A percentile compares a stretch with the other conserved stretches of the same genome.
These are phyloP conservation scores for Idaea aversata DNA, from an alignment of 2,888 invertebrate genomes.

Conservation along the genomic window DNA sequence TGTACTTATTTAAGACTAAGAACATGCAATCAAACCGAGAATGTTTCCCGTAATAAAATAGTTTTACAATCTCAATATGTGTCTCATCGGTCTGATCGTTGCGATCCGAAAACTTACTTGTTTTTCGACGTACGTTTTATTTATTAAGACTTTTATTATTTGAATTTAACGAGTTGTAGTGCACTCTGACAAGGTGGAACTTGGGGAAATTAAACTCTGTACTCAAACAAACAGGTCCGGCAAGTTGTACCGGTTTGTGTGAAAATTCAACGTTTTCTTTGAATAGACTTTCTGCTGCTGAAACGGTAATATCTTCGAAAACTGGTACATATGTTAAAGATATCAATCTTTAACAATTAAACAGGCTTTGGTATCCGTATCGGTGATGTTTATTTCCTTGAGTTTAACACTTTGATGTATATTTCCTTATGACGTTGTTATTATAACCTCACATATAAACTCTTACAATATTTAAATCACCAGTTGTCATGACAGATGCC, in stretches of 20 bases:
- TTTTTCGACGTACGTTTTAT: slow-evolving; percentile 62
- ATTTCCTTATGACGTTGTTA: background rate
- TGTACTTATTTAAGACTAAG: slow-evolving; percentile 28
- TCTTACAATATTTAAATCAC: slow-evolving; percentile 51
- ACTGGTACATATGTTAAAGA: too few species aligned
- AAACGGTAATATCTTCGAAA: too few species aligned
- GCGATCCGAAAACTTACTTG: slow-evolving; percentile 58
- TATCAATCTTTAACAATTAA: too few species aligned
- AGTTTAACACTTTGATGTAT: background rate
- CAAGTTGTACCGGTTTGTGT: background rate
- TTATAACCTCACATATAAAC: slow-evolving; percentile 12
- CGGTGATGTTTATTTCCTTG: too few species aligned
- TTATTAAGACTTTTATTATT: slow-evolving; percentile 70
- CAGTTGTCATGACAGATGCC: slow-evolving; percentile 40
- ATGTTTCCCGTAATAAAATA: slow-evolving; percentile 66
- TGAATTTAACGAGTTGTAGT: slow-evolving; percentile 56
- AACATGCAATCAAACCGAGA: slow-evolving; percentile 51
- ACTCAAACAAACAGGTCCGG: slow-evolving; percentile 4
- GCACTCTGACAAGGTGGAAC: slow-evolving; percentile 9
- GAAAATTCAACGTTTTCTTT: background rate
- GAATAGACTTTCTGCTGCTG: too few species aligned
- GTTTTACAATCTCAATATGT: slow-evolving; percentile 66
- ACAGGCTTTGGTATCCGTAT: too few species aligned
- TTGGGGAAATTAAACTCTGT: slow-evolving; percentile 16
- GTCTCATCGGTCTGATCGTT: slow-evolving; percentile 43